Conservation (phyloP, 2,797 vertebrate species). For the Macrochelys suwanniensis region DNA sequence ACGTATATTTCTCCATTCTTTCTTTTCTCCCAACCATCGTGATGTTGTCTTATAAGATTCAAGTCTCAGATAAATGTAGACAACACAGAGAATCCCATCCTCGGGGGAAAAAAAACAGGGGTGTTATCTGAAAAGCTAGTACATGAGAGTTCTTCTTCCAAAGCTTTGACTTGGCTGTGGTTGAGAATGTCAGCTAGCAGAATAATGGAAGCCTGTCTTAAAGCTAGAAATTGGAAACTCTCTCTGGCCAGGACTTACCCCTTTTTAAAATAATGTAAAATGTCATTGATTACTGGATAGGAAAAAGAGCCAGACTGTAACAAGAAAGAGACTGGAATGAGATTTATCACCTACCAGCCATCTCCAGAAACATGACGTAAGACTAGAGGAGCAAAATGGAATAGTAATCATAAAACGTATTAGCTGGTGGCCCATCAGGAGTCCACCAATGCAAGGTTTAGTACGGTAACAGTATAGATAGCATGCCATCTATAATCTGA, state of each 20-base stretch:
- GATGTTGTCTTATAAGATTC: conserved; percentile 30
- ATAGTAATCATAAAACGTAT: background rate
- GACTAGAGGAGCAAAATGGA: background rate
- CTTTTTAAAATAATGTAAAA: background rate
- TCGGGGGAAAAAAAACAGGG: background rate
- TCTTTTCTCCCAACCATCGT: background rate
- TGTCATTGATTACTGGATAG: background rate
- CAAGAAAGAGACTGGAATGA: background rate
- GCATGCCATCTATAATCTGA: background rate
- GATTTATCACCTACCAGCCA: background rate
- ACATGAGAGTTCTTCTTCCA: background rate
- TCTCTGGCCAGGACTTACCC: background rate
- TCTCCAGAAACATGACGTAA: background rate
- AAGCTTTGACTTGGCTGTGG: background rate
- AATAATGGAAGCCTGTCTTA: background rate
- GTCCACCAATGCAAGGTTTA: background rate
- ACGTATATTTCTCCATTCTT: background rate
- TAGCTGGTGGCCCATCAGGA: background rate
- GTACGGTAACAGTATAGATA: background rate
- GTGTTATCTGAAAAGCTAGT: background rate
- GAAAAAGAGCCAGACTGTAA: accelerated
- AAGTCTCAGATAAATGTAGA: conserved; percentile 13
- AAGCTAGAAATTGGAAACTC: background rate
- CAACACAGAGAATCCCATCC: background rate
- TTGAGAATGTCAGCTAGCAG: background rate